These are phyloP conservation scores for Cotesia glomerata DNA, from an alignment of 1,140 invertebrate species.

Conservation along the genomic window DNA sequence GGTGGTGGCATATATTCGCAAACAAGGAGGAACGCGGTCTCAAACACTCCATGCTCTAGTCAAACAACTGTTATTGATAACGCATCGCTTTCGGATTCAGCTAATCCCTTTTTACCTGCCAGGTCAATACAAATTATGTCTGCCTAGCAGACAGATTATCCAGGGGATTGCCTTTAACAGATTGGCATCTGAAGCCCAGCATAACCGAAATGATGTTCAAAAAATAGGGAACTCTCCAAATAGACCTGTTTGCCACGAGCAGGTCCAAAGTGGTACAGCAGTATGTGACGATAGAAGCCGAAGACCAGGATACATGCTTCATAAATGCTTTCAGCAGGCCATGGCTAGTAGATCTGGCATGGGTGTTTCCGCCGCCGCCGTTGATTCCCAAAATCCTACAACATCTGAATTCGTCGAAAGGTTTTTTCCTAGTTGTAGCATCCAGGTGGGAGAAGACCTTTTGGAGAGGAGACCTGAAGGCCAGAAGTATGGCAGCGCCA, in stretches of 20 bases:
- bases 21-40: conserved; percentile 39
- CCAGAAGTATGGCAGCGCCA: not conserved
- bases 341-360: conserved; percentile 16
- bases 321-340: conserved; percentile 16
- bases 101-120: conserved; percentile 33
- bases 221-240: conserved; percentile 27
- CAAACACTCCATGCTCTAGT: conserved; percentile 22
- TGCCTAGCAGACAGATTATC: conserved; percentile 37
- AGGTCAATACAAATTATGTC: conserved; percentile 38
- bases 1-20: conserved; percentile 33
- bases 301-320: conserved; percentile 12
- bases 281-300: conserved; percentile 25
- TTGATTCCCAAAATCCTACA: conserved; percentile 40
- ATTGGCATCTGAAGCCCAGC: conserved; percentile 30
- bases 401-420: conserved; percentile 35
- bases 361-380: conserved; percentile 31
- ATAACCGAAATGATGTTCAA: conserved; percentile 26
- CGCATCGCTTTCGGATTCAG: conserved; percentile 19
- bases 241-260: conserved; percentile 33
- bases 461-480: conserved; percentile 46
- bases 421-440: conserved; percentile 37
- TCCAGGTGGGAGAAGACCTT: conserved; percentile 49
- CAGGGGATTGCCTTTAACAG: conserved; percentile 20
- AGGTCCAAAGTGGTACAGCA: conserved; percentile 24
- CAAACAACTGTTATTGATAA: conserved; percentile 20